Conservation (phyloP, 2,888 invertebrate species). For the Microplitis deprimator region DNA sequence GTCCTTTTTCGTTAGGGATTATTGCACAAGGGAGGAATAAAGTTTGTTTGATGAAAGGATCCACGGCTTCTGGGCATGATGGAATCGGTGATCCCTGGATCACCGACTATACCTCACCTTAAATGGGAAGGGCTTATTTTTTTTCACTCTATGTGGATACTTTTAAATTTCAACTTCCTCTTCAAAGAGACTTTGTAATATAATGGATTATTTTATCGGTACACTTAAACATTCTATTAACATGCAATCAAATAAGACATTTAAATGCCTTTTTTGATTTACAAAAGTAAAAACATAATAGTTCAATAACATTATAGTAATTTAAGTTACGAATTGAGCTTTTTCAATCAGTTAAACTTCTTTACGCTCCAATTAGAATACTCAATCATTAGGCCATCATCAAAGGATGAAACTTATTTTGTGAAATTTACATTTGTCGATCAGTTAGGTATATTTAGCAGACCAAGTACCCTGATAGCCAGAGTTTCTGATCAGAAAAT, state of each 20-base stretch:
- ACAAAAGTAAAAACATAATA: not conserved
- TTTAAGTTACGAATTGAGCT: not conserved
- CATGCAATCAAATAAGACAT: not conserved
- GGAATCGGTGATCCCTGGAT: constrained; percentile 29
- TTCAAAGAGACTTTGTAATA: not conserved
- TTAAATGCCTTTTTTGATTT: not conserved
- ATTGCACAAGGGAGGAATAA: constrained; percentile 32
- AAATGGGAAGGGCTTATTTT: not conserved
- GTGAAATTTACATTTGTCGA: not conserved
- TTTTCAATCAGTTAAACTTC: not conserved
- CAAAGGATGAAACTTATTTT: not conserved
- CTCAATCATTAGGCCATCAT: not conserved
- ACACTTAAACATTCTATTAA: not conserved
- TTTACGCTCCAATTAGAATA: not conserved
- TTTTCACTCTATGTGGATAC: not conserved
- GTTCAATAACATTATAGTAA: not conserved
- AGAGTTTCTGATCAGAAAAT: no score
- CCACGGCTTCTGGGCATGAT: constrained; percentile 30
- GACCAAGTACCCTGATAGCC: not conserved
- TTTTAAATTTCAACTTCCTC: not conserved
- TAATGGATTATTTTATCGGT: not conserved
- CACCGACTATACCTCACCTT: constrained; percentile 23
- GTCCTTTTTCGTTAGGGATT: constrained; percentile 28
- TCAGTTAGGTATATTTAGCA: not conserved
- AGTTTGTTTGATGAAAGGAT: constrained; percentile 31